Conservation (phyloP, 1,140 invertebrate genomes). For the Semibalanus balanoides region DNA sequence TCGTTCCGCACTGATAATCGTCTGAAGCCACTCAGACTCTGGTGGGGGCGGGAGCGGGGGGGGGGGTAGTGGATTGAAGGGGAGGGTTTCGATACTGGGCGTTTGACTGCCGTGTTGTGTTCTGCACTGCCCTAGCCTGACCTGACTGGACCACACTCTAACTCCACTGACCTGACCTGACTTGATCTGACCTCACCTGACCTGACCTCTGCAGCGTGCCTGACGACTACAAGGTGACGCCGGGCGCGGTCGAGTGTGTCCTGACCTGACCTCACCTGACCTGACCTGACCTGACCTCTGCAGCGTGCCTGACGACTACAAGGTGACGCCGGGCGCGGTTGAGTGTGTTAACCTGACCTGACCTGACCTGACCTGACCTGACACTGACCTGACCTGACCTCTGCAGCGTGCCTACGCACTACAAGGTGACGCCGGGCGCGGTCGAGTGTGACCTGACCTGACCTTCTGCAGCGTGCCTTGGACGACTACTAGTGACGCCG, state of each 20-base stretch:
- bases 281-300: neutral
- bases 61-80: no score
- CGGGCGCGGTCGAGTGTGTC: conserved; percentile 70
- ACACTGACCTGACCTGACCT: no score
- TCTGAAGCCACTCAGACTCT: no score
- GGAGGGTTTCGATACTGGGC: no score
- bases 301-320: conserved; percentile 83
- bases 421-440: no score
- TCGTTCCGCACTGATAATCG: no score
- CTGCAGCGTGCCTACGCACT: no score
- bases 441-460: no score
- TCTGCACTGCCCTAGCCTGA: neutral
- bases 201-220: conserved; percentile 48
- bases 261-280: neutral
- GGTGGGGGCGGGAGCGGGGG: no score
- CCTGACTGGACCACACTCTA: neutral
- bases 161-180: no score
- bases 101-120: no score
- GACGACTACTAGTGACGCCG: conserved; percentile 89
- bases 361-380: no score
- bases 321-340: conserved; percentile 88
- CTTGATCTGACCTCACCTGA: neutral
- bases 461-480: conserved; percentile 51
- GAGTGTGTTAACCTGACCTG: conserved; percentile 49
- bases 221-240: conserved; percentile 85